Base-by-base conservation (phyloP, 1,140 invertebrate genomes). In the Pteromalus puparum region DNA sequence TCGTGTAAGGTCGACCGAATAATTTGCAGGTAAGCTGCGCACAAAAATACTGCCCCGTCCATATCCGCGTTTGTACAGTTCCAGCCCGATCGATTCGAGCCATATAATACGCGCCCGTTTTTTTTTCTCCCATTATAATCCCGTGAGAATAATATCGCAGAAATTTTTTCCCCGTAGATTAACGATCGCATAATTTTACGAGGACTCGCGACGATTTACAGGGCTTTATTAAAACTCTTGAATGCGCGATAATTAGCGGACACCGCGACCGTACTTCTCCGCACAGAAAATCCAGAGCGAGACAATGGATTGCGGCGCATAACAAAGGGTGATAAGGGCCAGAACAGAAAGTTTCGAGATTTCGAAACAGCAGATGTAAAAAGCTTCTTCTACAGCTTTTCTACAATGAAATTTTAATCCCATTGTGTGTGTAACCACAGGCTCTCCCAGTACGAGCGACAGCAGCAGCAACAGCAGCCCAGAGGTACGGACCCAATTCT, bases 401-500 rank as follows among this genome's bases (percentile, higher is more conserved):
- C 46, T 48, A 53, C 53, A 9, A 61, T 61, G 53, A 61, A 61
- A 61, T 61, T 61, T 61, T n/a, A 61, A 61, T 21, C 53, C 53
- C 7, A 61, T 61, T 48, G 13, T 48, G 21, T 26, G 2, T 26
- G 21, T 5, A 26, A 42, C 26, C 89, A n/a, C 87, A 94, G 94
- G 79, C 88, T 94, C 81, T 92, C 94, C 24, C 93, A 94, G 85
- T 94, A 94, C 87, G 93, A 94, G 78, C 90, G 94, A 6, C 93
- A 93, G 78, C 91, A 92, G 46, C 81, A 76, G 85, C 93, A 94
- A 74, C 90, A 93, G 10, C 93, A 93, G 79, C 94, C 95, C 15
- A 93, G 95, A 77, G 96, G 97, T 38, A 96, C 96, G 86, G 98
- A 98, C 93, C 96, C 98, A 53, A 98, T 99, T 87, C 93, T 99